phyloP scores from a whole-genome alignment of 2,797 vertebrate genomes.

The Emys orbicularis region DNA sequence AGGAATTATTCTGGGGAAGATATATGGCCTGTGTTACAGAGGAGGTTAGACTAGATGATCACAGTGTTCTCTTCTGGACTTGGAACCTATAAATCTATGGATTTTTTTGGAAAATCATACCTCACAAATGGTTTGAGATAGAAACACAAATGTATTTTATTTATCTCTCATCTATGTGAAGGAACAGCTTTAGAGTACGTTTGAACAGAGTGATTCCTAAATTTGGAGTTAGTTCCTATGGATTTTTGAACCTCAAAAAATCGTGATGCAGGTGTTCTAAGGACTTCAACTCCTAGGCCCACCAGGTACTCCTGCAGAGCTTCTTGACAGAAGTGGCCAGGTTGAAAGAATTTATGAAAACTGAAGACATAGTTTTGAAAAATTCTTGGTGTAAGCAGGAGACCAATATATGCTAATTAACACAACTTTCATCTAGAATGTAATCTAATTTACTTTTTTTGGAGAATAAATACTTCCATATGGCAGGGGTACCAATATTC shows the following conservation, averaged over 20 bases:
- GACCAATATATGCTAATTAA: neutral
- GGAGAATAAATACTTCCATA: neutral
- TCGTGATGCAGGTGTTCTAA: neutral
- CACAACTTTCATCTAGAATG: neutral
- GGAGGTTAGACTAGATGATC: neutral
- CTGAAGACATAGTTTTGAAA: neutral
- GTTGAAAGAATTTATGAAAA: neutral
- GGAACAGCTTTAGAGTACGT: neutral
- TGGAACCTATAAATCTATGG: neutral
- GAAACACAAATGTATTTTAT: neutral
- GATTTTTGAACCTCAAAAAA: neutral
- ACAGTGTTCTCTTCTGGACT: neutral
- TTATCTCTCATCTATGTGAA: neutral
- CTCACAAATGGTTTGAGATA: neutral
- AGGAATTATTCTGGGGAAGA: neutral
- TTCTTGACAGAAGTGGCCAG: neutral
- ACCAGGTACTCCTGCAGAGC: neutral
- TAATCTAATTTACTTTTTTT: neutral
- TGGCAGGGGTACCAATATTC: neutral
- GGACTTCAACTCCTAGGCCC: neutral
- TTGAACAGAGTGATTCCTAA: neutral
- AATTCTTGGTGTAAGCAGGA: neutral
- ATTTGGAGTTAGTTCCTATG: neutral
- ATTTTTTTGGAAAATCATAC: neutral
- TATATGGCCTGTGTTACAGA: neutral